Percentiles rank a stretch among this genome's conserved stretches.
Evolutionary conservation across 1,140 invertebrate genomes (phyloP).

Genomic region (Ceratitis capitata): DNA sequence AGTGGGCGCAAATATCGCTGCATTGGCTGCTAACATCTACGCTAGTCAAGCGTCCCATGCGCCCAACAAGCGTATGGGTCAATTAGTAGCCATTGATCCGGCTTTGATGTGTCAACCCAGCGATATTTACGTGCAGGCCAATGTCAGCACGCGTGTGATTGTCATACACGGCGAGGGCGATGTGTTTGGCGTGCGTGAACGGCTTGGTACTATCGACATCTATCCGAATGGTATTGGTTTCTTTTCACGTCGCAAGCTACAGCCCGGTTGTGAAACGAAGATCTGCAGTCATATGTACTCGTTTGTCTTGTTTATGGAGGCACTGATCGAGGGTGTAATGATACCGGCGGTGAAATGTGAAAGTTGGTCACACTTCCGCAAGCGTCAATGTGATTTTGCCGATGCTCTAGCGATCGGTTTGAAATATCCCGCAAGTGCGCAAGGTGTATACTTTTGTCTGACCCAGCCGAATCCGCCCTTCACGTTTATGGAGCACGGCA

Average conservation of each 20-base stretch:
- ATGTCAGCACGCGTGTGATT: slow-evolving; percentile 50
- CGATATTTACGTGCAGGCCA: slow-evolving; percentile 53
- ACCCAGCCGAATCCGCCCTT: slow-evolving; percentile 60
- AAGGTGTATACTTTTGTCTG: slow-evolving; percentile 57
- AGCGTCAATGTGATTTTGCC: slow-evolving; percentile 54
- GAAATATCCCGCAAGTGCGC: slow-evolving; percentile 50
- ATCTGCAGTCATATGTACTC: slow-evolving; percentile 62
- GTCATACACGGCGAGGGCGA: slow-evolving; percentile 58
- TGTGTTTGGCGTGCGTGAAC: slow-evolving; percentile 55
- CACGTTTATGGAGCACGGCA: slow-evolving; percentile 59
- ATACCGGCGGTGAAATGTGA: slow-evolving; percentile 62
- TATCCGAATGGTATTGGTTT: slow-evolving; percentile 62
- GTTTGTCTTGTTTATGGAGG: slow-evolving; percentile 60
- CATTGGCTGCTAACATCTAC: slow-evolving; percentile 53
- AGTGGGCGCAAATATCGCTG: slow-evolving; percentile 59
- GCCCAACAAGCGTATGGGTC: slow-evolving; percentile 47
- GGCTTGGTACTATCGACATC: slow-evolving; percentile 57
- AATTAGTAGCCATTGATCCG: slow-evolving; percentile 59
- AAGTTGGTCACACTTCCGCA: slow-evolving; percentile 58
- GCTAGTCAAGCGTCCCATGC: slow-evolving; percentile 34
- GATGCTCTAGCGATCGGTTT: slow-evolving; percentile 58
- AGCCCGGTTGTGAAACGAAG: slow-evolving; percentile 57
- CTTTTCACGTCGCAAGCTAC: slow-evolving; percentile 54
- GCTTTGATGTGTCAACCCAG: slow-evolving; percentile 58
- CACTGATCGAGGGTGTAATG: slow-evolving; percentile 56